Evolutionary conservation across 2,113 vertebrate genomes (phyloP).

Genomic region (Ornithorhynchus anatinus): DNA sequence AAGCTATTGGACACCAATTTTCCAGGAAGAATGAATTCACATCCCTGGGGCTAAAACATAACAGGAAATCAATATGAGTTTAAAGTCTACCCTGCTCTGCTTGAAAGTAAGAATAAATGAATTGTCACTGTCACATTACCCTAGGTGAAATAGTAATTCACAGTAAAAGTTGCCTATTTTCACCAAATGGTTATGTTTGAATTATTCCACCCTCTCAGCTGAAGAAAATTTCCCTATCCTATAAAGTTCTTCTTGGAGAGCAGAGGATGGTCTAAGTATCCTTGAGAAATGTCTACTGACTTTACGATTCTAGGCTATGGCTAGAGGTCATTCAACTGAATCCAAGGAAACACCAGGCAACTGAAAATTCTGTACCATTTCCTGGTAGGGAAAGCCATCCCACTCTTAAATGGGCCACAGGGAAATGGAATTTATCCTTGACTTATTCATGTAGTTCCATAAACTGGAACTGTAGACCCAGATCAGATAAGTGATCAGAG

Average conservation of each 20-base stretch:
- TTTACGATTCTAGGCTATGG: neutral
- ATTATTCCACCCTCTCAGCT: too few species aligned
- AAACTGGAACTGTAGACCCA: too few species aligned
- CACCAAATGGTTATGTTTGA: neutral
- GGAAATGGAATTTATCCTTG: neutral
- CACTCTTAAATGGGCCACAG: neutral
- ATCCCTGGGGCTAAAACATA: too few species aligned
- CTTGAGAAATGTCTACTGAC: neutral
- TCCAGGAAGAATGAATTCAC: too few species aligned
- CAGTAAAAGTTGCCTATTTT: neutral
- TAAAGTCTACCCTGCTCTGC: neutral
- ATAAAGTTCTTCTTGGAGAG: neutral
- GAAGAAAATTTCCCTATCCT: too few species aligned
- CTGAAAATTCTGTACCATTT: neutral
- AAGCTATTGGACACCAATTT: too few species aligned
- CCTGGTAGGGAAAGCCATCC: neutral
- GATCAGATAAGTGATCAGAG: too few species aligned
- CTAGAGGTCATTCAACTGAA: neutral
- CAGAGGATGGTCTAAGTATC: neutral
- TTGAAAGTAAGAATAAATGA: neutral
- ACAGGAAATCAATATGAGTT: neutral
- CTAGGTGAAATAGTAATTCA: neutral
- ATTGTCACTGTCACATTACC: neutral
- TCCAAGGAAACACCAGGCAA: neutral
- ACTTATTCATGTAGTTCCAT: too few species aligned